Evolutionary conservation across 1,140 invertebrate genomes (phyloP).

Genomic region (Bombus fervidus): DNA sequence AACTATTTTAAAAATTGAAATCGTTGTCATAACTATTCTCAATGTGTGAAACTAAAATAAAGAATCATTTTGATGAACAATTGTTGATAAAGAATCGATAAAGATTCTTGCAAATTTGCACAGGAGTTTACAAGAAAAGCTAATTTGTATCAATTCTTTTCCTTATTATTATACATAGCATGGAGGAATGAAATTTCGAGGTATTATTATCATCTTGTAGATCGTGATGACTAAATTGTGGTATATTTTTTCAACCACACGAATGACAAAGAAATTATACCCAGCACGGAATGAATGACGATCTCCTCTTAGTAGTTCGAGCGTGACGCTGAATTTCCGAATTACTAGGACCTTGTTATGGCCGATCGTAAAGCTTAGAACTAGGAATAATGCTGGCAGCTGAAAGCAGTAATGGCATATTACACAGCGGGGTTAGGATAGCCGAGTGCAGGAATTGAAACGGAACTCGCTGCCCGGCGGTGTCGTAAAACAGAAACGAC

Average conservation of each 20-base stretch:
- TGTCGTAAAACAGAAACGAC: conserved; percentile 39
- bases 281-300: neutral
- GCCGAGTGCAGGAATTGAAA: neutral
- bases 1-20: no score
- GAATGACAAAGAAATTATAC: conserved; percentile 27
- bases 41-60: no score
- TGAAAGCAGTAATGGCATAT: conserved; percentile 48
- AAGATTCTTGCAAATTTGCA: neutral
- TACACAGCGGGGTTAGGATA: conserved; percentile 19
- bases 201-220: no score
- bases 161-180: no score
- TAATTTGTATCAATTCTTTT: neutral
- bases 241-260: conserved; percentile 22
- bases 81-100: no score
- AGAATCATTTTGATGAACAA: no score
- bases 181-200: neutral
- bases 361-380: conserved; percentile 54
- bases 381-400: conserved; percentile 41
- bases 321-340: conserved; percentile 38
- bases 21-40: no score
- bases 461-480: neutral
- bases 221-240: neutral
- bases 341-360: conserved; percentile 52
- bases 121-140: neutral
- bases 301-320: neutral